A percentile compares a stretch with the other conserved stretches of the same genome.
phyloP scores from a whole-genome alignment of 1,140 invertebrate genomes.

The Aradophagus sp. region DNA sequence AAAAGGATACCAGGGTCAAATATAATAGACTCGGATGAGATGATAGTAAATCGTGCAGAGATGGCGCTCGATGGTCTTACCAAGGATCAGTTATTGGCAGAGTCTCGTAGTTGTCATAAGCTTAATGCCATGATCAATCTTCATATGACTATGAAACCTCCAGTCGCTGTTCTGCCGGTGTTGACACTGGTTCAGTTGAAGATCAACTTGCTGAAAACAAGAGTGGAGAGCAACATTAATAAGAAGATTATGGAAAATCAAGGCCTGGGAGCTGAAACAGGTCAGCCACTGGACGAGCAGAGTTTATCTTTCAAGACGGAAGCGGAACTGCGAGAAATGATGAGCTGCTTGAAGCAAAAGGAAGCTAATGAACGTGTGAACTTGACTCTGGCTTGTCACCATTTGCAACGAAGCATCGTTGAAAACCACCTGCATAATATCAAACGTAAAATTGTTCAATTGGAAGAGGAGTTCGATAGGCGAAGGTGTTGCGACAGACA shows the following conservation, averaged over 20 bases:
- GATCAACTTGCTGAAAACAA: conserved; percentile 65
- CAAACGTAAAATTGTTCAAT: conserved; percentile 64
- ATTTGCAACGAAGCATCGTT: conserved; percentile 62
- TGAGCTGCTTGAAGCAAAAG: conserved; percentile 60
- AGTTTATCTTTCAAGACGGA: conserved; percentile 63
- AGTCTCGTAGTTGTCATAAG: conserved; percentile 65
- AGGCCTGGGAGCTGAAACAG: conserved; percentile 58
- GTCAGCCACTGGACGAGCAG: conserved; percentile 56
- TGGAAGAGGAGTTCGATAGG: conserved; percentile 66
- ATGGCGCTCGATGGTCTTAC: conserved; percentile 53
- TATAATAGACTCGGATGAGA: conserved; percentile 61
- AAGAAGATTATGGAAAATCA: conserved; percentile 66
- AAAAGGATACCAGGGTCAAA: conserved; percentile 66
- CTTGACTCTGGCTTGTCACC: conserved; percentile 63
- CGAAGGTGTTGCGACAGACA: conserved; percentile 49
- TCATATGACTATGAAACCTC: conserved; percentile 66
- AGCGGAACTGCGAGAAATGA: conserved; percentile 64
- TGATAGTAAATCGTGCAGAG: conserved; percentile 62
- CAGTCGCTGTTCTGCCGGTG: conserved; percentile 62
- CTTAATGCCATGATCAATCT: conserved; percentile 67
- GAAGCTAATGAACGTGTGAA: conserved; percentile 67
- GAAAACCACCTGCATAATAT: conserved; percentile 62
- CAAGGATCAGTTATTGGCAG: conserved; percentile 66
- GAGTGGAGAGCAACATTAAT: conserved; percentile 63
- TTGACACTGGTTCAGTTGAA: conserved; percentile 68